A percentile compares a stretch with the other conserved stretches of the same genome.
These are phyloP conservation scores for Drosophila nr. fundita DNA, from an alignment of 2,888 invertebrate species.

Conservation along the genomic window DNA sequence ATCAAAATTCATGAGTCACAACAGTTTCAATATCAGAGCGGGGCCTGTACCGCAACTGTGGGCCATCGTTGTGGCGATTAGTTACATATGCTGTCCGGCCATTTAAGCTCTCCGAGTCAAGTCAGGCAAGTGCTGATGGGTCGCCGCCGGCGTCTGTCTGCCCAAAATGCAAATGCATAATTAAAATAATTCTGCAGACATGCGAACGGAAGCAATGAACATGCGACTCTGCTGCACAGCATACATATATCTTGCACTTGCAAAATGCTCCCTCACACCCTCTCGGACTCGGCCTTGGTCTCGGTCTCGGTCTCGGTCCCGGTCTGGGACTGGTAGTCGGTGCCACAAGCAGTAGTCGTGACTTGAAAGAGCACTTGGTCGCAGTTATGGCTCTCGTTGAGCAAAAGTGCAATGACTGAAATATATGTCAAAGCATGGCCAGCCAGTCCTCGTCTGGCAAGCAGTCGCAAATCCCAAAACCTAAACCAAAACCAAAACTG, in stretches of 20 bases:
- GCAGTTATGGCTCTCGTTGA: constrained; percentile 19
- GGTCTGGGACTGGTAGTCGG: not conserved
- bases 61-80: constrained; percentile 57
- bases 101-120: constrained; percentile 23
- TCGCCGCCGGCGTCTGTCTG: constrained; percentile 39
- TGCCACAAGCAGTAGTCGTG: constrained; percentile 11
- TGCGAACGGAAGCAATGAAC: constrained; percentile 65
- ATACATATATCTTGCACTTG: constrained; percentile 44
- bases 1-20: constrained; percentile 75
- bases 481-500: not conserved
- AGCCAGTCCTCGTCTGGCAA: constrained; percentile 32
- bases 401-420: constrained; percentile 63
- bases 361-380: constrained; percentile 12
- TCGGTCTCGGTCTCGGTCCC: not conserved
- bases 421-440: constrained; percentile 57
- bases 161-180: constrained; percentile 67
- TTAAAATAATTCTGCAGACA: constrained; percentile 69
- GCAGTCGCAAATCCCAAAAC: constrained; percentile 4
- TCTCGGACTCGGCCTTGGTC: not conserved
- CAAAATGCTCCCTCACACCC: constrained; percentile 1
- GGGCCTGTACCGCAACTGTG: not conserved
- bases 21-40: constrained; percentile 1
- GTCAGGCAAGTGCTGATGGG: constrained; percentile 20
- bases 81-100: constrained; percentile 56
- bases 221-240: constrained; percentile 38